Percentiles rank a stretch among this genome's conserved stretches.
These are phyloP conservation scores for Fabriciana adippe DNA, from an alignment of 2,888 invertebrate species.

Conservation along the genomic window DNA sequence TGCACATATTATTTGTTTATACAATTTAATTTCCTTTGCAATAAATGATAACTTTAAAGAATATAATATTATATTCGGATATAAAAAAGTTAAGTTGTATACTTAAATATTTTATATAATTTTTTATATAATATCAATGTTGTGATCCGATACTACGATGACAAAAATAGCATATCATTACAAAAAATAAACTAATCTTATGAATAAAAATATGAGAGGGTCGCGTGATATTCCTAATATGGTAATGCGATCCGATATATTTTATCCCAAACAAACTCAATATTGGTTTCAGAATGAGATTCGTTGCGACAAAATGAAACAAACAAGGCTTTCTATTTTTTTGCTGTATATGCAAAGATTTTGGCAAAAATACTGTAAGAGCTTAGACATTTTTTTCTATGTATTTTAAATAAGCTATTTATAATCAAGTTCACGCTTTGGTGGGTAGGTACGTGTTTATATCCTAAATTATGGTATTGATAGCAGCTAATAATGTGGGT, in stretches of 20 bases:
- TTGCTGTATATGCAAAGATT: slow-evolving; percentile 13
- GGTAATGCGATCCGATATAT: slow-evolving; percentile 46
- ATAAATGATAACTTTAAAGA: too few relatives aligned
- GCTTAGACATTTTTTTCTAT: not conserved
- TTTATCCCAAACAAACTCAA: slow-evolving; percentile 44
- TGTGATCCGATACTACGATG: not conserved
- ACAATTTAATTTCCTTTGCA: too few relatives aligned
- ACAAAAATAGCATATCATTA: slow-evolving; percentile 3
- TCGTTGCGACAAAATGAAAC: slow-evolving; percentile 40
- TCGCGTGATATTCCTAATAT: slow-evolving; percentile 45
- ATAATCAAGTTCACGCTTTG: slow-evolving; percentile 18
- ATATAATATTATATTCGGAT: too few relatives aligned
- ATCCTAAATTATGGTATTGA: slow-evolving; percentile 37
- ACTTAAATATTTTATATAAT: too few relatives aligned
- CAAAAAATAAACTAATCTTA: slow-evolving; percentile 19
- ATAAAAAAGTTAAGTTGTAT: too few relatives aligned
- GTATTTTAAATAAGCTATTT: not conserved
- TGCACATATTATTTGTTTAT: too few relatives aligned
- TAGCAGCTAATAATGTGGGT: slow-evolving; percentile 38
- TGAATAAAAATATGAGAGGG: slow-evolving; percentile 37
- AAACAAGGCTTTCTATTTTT: slow-evolving; percentile 29
- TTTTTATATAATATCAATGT: too few relatives aligned
- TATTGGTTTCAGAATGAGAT: slow-evolving; percentile 41
- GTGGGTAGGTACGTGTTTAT: slow-evolving; percentile 4
- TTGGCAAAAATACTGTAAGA: not conserved